Evolutionary conservation across 2,888 invertebrate genomes (phyloP), one percentile per base, ranked within the genome.

Genomic region (Cinara cedri): DNA sequence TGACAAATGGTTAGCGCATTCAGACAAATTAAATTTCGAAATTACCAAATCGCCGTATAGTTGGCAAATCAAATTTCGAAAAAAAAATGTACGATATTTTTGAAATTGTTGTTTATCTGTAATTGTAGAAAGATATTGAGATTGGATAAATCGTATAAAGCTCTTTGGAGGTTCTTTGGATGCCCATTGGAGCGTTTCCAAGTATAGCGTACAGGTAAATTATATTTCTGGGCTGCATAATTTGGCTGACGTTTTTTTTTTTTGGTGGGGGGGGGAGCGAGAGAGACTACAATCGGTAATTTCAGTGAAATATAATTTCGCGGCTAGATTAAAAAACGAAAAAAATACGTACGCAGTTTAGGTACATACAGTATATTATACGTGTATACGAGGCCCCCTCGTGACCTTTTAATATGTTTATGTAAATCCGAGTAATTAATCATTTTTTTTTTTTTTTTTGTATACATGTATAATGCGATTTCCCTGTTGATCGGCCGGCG

Each of bases 341-440:
- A 26, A 19, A 3, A 16, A 51, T 13, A 16, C 46, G 46, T 57
- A 46, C n/a, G 3, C 49, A 1, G n/a, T 42, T 21, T 21, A 71
- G 57, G 72, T 60, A 34, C 34, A 6, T 34, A n/a, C n/a, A n/a
- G n/a, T n/a, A n/a, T n/a, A n/a, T n/a, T n/a, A 51, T 16, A 74
- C 11, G 16, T 0, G 11, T 3, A 42, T 26, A 51, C 63, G 42
- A 42, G 21, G 8, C 63, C 42, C 70, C 60, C 60, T 51, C 51
- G 60, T 70, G 78, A 78, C 78, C 78, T 78, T 78, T 78, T 78
- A 78, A 78, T 78, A 78, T 57, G 70, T 78, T 78, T 78, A 78
- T 78, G 78, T 78, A 78, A 78, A 78, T 78, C 68, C 70, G 70
- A 78, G 78, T 78, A 78, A 78, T 78, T 78, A 78, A 78, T 78